These are phyloP conservation scores for Baryphthengus martii DNA, from an alignment of 2,113 vertebrate species.

Conservation along the genomic window DNA sequence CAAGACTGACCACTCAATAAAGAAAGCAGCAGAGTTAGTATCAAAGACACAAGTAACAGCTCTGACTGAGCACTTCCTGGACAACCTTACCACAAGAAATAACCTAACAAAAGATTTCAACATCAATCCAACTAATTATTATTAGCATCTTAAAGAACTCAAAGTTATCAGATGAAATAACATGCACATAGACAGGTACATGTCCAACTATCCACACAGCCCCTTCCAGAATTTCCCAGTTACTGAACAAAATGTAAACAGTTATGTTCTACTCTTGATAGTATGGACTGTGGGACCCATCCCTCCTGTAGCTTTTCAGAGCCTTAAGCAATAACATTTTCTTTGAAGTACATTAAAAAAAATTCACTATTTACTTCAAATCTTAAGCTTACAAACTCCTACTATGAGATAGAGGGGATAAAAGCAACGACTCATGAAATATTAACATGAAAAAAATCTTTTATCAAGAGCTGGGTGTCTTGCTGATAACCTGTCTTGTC, in stretches of 20 bases:
- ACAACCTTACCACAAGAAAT: neutral
- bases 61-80: neutral
- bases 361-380: neutral
- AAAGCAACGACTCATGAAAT: neutral
- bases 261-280: neutral
- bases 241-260: neutral
- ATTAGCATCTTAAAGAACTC: neutral
- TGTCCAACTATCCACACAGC: neutral
- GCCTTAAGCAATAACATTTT: neutral
- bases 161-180: neutral
- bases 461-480: neutral
- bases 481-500: neutral
- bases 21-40: neutral
- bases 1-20: neutral
- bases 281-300: neutral
- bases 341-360: neutral
- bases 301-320: neutral
- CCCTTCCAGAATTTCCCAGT: neutral
- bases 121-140: neutral
- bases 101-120: neutral
- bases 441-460: neutral
- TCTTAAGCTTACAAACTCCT: neutral
- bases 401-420: neutral
- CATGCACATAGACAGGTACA: rapidly evolving
- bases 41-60: neutral